phyloP scores from a whole-genome alignment of 2,113 vertebrate species.

The Apodemus sylvaticus region DNA sequence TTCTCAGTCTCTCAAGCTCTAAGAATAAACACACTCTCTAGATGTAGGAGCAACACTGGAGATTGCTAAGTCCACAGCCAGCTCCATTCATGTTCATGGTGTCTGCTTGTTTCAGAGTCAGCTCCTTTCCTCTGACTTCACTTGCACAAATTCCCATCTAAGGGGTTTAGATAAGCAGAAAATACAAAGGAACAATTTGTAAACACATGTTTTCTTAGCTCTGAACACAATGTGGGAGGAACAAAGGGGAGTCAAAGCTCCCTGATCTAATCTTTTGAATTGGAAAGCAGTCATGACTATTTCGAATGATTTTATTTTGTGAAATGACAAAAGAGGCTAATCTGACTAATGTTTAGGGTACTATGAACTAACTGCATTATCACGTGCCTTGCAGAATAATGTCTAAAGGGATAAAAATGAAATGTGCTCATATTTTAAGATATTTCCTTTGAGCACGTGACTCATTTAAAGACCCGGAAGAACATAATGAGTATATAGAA shows the following conservation, averaged over 20 bases:
- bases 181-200: constrained; percentile 78
- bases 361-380: neutral
- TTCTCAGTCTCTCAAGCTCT: fast-evolving
- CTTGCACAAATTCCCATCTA: constrained; percentile 45
- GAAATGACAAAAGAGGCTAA: neutral
- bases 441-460: neutral
- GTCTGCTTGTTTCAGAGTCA: neutral
- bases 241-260: constrained; percentile 62
- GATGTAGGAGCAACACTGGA: neutral
- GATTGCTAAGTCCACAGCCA: fast-evolving
- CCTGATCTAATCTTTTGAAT: constrained; percentile 75
- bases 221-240: constrained; percentile 53
- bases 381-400: neutral
- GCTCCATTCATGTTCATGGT: fast-evolving
- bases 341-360: neutral
- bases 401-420: neutral
- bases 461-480: neutral
- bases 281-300: constrained; percentile 62
- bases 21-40: neutral
- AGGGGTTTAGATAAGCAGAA: constrained; percentile 56
- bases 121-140: neutral
- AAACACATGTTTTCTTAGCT: constrained; percentile 76
- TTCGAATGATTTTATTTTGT: constrained; percentile 59
- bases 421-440: neutral
- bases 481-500: neutral